Evolutionary conservation across 2,113 vertebrate genomes (phyloP).

Genomic region (Chamaea fasciata): DNA sequence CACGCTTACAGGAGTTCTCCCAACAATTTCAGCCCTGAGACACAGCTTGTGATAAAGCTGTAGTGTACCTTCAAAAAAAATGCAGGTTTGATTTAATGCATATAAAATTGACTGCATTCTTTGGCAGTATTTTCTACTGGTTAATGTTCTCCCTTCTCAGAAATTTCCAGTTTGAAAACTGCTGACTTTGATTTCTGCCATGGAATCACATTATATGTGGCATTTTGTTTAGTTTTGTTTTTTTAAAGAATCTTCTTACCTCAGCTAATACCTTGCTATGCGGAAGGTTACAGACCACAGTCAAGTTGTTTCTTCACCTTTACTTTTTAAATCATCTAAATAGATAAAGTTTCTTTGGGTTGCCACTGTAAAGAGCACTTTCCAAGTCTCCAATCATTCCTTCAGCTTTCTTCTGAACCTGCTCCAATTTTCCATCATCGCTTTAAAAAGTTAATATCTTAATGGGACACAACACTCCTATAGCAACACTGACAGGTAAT

Average conservation of each 20-base stretch:
- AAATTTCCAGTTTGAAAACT: background rate
- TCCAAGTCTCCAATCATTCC: background rate
- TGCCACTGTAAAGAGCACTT: background rate
- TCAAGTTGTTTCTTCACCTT: background rate
- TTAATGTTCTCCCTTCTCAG: background rate
- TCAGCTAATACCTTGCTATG: background rate
- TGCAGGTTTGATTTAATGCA: background rate
- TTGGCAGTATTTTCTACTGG: background rate
- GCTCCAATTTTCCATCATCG: background rate
- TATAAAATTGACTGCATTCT: background rate
- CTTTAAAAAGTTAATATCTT: background rate
- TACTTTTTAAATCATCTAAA: background rate
- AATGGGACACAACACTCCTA: background rate
- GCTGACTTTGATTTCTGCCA: background rate
- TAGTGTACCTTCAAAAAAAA: background rate
- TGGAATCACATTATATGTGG: background rate
- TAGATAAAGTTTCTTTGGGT: background rate
- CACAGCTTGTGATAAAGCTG: background rate
- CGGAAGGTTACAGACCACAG: background rate
- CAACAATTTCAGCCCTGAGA: background rate
- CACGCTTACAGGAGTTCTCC: background rate
- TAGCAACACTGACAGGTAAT: background rate
- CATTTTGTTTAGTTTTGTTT: background rate
- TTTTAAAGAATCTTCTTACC: background rate
- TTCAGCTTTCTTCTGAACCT: constrained; percentile 1